phyloP scores from a whole-genome alignment of 1,140 invertebrate species.

The Pantala flavescens region DNA sequence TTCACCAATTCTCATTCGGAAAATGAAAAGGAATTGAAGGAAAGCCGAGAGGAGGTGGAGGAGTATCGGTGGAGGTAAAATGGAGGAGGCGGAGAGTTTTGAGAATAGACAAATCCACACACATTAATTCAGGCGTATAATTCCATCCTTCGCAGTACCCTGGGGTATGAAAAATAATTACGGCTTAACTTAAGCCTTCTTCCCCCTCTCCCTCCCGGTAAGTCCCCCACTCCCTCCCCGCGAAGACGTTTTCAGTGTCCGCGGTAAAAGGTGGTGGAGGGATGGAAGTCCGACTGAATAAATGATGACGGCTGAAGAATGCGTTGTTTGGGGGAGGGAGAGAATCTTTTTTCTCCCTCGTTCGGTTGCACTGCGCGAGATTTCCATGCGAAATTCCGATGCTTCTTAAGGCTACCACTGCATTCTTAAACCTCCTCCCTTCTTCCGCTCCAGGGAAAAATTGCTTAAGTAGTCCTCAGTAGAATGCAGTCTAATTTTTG shows the following conservation, averaged over 20 bases:
- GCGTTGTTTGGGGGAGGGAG: not conserved
- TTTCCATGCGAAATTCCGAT: too few species aligned
- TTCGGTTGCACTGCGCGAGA: too few species aligned
- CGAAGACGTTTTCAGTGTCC: not conserved
- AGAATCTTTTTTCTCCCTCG: too few species aligned
- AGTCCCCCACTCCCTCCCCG: not conserved
- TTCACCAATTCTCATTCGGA: too few species aligned
- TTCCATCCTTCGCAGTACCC: conserved; percentile 1
- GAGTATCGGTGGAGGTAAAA: too few species aligned
- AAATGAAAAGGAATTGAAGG: too few species aligned
- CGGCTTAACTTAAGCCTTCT: not conserved
- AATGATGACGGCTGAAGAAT: not conserved
- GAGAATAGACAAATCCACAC: not conserved
- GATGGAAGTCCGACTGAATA: not conserved
- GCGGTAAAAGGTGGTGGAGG: conserved; percentile 4
- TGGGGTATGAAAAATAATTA: conserved; percentile 10
- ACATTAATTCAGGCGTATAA: conserved; percentile 10
- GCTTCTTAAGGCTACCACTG: too few species aligned
- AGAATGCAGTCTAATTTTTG: too few species aligned
- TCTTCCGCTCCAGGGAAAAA: too few species aligned
- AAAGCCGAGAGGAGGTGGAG: too few species aligned
- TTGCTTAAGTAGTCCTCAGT: too few species aligned
- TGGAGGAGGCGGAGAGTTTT: not conserved
- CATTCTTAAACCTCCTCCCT: too few species aligned
- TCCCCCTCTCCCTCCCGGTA: not conserved